phyloP scores from a whole-genome alignment of 2,888 invertebrate species.

The Tipula helvola region DNA sequence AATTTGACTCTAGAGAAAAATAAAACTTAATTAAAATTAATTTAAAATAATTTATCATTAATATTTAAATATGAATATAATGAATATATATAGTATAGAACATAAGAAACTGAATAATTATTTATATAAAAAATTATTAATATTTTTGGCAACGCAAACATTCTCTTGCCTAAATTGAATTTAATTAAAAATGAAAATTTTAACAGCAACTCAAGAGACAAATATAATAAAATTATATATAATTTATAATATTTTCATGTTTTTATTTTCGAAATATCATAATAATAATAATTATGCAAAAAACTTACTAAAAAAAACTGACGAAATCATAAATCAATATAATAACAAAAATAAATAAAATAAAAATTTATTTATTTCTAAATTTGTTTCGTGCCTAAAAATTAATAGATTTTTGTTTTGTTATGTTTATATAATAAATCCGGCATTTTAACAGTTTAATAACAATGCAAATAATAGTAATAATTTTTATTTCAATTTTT shows the following conservation, averaged over 20 bases:
- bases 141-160: not conserved
- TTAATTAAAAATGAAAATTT: not conserved
- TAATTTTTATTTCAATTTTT: not conserved
- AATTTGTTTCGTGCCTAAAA: not conserved
- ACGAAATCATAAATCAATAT: not conserved
- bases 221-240: not conserved
- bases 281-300: not conserved
- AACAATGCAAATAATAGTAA: not conserved
- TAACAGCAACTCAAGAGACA: not conserved
- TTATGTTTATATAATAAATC: not conserved
- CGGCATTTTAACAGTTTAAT: not conserved
- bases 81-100: not conserved
- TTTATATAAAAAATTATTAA: not conserved
- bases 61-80: not conserved
- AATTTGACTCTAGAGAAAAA: not conserved
- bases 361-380: not conserved
- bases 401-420: not conserved
- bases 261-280: not conserved
- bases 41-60: not conserved
- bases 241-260: not conserved
- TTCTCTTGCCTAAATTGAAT: not conserved
- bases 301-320: not conserved
- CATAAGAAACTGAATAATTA: not conserved
- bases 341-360: not conserved
- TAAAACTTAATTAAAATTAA: not conserved